Evolutionary conservation across 2,888 invertebrate genomes (phyloP), one percentile per base, ranked within the genome.

Genomic region (Phrixothrix hirtus): DNA sequence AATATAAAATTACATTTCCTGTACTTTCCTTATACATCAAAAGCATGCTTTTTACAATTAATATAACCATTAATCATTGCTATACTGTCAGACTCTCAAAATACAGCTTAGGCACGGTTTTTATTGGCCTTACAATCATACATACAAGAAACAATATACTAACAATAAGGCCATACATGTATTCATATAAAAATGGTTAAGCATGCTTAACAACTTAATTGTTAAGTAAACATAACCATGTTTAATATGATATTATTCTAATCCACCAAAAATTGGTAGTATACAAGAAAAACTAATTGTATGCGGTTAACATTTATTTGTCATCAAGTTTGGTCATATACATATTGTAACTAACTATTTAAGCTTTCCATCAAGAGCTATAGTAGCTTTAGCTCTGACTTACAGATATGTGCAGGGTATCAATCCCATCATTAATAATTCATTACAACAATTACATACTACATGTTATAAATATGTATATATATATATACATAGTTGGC

Each of bases 91-190:
- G 49, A 57, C 48, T 45, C 38, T 60, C 61, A 57, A 58, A 59
- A 60, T 55, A 57, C 55, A 37, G 48, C 55, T 59, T 59, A 63
- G 63, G 63, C 63, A 63, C 63, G 59, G 54, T 58, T 62, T 60
- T 50, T 55, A 58, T 56, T 54, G 51, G 57, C 58, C 61, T 43
- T 32, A 43, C 43, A 36, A 34, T 32, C 39, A 48, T n/a, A 12
- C 41, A 17, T 2, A 30, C 27, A 41, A 29, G 6, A 5, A 41
- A 30, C 15, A 11, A 2, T 29, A 26, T 12, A 9, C 7, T 21
- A 7, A 3, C 7, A 21, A 21, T 21, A 21, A 21, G 21, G 21
- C 21, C 21, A 21, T 21, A 21, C 21, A 7, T 21, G 7, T 21
- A 21, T 5, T 21, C 7, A 21, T 21, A 7, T 21, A 21, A 3